Base-by-base conservation (phyloP, 2,888 invertebrate species). In the Napeogenes inachia region DNA sequence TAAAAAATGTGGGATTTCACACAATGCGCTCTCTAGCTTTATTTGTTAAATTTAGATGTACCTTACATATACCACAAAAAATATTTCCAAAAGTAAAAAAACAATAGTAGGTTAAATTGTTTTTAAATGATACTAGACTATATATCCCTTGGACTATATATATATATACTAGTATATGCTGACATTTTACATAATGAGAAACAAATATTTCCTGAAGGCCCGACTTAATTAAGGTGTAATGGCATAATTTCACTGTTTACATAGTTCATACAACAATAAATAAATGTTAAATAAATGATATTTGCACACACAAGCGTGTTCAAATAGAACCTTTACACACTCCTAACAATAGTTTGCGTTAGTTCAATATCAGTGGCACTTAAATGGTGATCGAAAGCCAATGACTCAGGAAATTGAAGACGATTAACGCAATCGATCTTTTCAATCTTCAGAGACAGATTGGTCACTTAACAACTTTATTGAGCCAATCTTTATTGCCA, bases 351-450 rank as follows among this genome's bases (percentile, higher is more conserved):
- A 30, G 30, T 50, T 50, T 50, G 10, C 10, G 50, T 50, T 50
- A 50, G 50, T 50, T 50, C 50, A 50, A 50, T 30, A 50, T 2
- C 50, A 50, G 5, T n/a, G 12, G 30, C 50, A 50, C 30, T 50
- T 30, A 50, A 50, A 50, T n/a, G 50, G 50, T 50, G 50, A 30
- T 50, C 21, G 30, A 30, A 30, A 30, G 30, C 3, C 47, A 30
- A 50, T 50, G 30, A 12, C 8, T 50, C 50, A 30, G 10, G 30
- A 30, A 50, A 50, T 10, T 50, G 50, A 50, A 8, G 50, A 50
- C 47, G 47, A 21, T 50, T 30, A 50, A 12, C 21, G 21, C 30
- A 30, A 50, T 50, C 30, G 21, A 30, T 30, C 50, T 50, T 50
- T 50, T 30, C 50, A 50, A 30, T 30, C 4, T 30, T 30, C 8